Evolutionary conservation across 2,797 vertebrate species (phyloP).

Genomic region (Lophotriccus pileatus): DNA sequence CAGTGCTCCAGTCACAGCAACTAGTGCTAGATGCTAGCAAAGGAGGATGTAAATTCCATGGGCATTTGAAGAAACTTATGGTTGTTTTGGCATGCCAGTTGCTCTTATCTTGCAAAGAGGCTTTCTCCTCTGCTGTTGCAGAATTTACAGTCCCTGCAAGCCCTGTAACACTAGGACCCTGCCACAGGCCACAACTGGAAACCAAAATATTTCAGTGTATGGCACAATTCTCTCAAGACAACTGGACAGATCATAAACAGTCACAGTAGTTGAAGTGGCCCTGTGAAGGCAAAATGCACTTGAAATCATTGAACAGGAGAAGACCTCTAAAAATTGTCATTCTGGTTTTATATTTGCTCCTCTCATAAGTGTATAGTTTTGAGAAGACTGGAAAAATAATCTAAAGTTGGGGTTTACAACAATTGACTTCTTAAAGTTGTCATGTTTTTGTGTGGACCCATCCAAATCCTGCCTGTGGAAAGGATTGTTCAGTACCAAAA

Average conservation of each 20-base stretch:
- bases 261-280: background rate
- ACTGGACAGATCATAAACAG: background rate
- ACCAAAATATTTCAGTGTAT: background rate
- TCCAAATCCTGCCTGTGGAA: background rate
- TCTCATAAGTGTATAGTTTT: background rate
- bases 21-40: rapidly evolving
- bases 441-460: background rate
- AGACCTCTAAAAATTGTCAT: background rate
- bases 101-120: background rate
- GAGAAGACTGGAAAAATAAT: background rate
- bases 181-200: background rate
- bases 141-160: background rate
- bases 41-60: background rate
- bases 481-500: background rate
- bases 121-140: background rate
- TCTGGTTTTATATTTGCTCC: background rate
- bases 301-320: background rate
- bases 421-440: background rate
- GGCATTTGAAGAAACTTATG: background rate
- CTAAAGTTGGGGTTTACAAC: background rate
- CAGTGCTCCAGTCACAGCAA: background rate
- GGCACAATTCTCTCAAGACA: background rate
- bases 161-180: background rate
- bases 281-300: background rate
- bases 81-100: background rate